Evolutionary conservation across 1,140 invertebrate genomes (phyloP).

Genomic region (Araneus ventricosus): DNA sequence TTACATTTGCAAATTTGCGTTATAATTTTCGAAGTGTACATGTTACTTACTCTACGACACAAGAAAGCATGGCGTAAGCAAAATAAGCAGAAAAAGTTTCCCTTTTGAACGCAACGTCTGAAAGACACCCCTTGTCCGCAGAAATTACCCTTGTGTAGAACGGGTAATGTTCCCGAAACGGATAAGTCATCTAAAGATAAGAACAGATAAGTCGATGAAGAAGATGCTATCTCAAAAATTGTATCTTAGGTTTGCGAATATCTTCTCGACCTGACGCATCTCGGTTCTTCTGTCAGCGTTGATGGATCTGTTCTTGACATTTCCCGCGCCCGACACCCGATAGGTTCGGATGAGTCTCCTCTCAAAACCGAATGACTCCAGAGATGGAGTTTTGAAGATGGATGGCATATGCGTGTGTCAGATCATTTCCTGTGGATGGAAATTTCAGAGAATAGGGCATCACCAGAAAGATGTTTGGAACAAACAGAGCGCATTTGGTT

Average conservation of each 20-base stretch:
- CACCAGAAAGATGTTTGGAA: neutral
- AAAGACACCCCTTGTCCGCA: neutral
- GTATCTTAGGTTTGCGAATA: neutral
- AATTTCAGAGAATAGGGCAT: neutral
- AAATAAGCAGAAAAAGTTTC: neutral
- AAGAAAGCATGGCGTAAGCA: neutral
- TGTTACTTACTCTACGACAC: too few species aligned
- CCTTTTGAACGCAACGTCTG: neutral
- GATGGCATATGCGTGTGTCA: neutral
- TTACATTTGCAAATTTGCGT: too few species aligned
- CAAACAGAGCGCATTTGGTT: neutral
- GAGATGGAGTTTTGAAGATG: neutral
- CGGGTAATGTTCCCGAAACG: neutral
- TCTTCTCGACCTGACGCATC: neutral
- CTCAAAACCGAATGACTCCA: neutral
- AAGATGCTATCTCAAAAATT: slow-evolving; percentile 42
- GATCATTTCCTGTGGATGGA: neutral
- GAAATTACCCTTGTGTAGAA: neutral
- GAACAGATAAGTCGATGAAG: neutral
- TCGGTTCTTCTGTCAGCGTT: neutral
- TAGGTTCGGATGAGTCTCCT: neutral
- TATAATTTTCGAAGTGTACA: too few species aligned
- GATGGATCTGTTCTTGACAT: slow-evolving; percentile 3
- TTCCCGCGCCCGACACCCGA: neutral
- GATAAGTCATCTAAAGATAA: neutral